Percentiles rank a stretch among this genome's conserved stretches.
Evolutionary conservation across 2,113 vertebrate genomes (phyloP).

Genomic region (Morone saxatilis): DNA sequence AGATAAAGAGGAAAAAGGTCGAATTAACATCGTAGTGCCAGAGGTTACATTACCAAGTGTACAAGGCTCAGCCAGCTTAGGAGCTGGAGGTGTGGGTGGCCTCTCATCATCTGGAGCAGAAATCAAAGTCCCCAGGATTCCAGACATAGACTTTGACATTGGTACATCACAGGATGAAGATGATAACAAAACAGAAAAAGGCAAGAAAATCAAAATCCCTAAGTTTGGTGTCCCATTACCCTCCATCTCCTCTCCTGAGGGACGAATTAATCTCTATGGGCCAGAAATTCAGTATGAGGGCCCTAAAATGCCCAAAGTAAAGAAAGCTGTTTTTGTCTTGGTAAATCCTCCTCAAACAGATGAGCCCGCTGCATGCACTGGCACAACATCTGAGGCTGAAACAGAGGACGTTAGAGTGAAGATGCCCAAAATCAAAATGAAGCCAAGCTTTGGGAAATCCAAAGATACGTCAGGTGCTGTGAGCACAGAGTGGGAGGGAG

Average conservation of each 20-base stretch:
- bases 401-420: constrained; percentile 63
- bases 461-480: constrained; percentile 71
- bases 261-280: constrained; percentile 53
- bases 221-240: constrained; percentile 85
- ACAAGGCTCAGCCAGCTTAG: constrained; percentile 14
- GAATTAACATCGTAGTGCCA: constrained; percentile 13
- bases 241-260: constrained; percentile 70
- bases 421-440: constrained; percentile 82
- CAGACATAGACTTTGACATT: constrained; percentile 80
- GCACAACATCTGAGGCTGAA: constrained; percentile 40
- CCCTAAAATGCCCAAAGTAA: constrained; percentile 80
- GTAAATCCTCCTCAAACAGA: constrained; percentile 74
- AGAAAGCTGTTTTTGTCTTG: constrained; percentile 84
- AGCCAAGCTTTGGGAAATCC: constrained; percentile 76
- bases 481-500: constrained; percentile 46
- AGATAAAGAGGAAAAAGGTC: constrained; percentile 46
- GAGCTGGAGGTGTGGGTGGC: constrained; percentile 13
- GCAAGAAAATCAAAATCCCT: constrained; percentile 84
- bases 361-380: constrained; percentile 33
- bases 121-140: constrained; percentile 75
- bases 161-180: constrained; percentile 69
- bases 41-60: constrained; percentile 47
- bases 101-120: constrained; percentile 42
- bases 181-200: constrained; percentile 56
- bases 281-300: constrained; percentile 77